Base-by-base conservation (phyloP, 1,140 invertebrate genomes). In the Sycobia sp. region DNA sequence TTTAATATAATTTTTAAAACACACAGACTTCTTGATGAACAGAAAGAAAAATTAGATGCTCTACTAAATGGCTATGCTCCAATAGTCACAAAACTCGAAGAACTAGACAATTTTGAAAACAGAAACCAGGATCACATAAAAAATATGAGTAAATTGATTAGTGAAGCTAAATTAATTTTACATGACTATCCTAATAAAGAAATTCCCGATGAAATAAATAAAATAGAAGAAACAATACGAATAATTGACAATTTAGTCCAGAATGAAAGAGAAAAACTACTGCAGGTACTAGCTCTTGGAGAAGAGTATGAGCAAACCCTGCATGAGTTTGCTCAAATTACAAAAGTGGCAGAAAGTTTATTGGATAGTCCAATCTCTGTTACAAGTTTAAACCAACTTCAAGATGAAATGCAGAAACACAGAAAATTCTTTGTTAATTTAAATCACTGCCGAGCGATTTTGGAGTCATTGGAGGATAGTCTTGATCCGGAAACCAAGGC, bases 301-400 rank as follows among this genome's bases (percentile, higher is more conserved):
- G 91, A 93, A 71, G 93, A 95, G 74, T 95, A 95, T 71, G 90
- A 91, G 71, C 89, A 93, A 78, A 93, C 91, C 0, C 80, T 95
- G 0, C 88, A 90, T 71, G 92, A 94, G 76, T 93, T 95, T 67
- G 86, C 86, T 1, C 90, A 93, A 72, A 93, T 94, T 22, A 92
- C 90, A 3, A 87, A 91, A 29, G 85, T 94, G 4, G 91, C 92
- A 3, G 89, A 93, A 75, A 87, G 88, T 46, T 75, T 94, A 25
- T 80, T 94, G 3, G 88, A 91, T 43, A 88, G 86, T 69, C 88
- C 89, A 16, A 88, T 93, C 27, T 86, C 87, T 2, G 91, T 92
- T 1, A 86, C 83, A 38, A 88, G 88, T 67, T 80, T 92, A 55
- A 86, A 90, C 68, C 89, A 93, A 69, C 77, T 94, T 10, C 90